Percentiles rank a stretch among this genome's conserved stretches.
These are phyloP conservation scores for Baryphthengus martii DNA, from an alignment of 2,113 vertebrate species.

Conservation along the genomic window DNA sequence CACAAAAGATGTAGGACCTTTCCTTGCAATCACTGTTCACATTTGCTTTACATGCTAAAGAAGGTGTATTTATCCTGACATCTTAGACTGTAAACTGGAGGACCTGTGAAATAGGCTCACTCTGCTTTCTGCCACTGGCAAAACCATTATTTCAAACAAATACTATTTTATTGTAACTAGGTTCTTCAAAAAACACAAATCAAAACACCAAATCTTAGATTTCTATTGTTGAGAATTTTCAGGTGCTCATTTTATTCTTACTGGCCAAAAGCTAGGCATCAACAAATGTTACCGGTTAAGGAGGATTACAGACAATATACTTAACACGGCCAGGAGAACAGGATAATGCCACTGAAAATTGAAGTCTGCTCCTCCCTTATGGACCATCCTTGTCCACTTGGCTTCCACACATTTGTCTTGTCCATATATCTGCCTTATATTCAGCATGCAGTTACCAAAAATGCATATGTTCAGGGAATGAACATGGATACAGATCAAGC, in stretches of 20 bases:
- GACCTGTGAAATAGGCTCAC: background rate
- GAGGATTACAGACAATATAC: background rate
- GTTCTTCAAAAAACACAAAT: background rate
- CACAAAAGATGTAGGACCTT: background rate
- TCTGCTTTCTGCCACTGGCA: background rate
- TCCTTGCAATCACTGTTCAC: background rate
- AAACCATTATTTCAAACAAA: background rate
- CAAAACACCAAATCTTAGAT: background rate
- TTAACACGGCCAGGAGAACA: background rate
- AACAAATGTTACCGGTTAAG: background rate
- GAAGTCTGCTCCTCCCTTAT: background rate
- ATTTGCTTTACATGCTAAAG: background rate
- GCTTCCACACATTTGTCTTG: background rate
- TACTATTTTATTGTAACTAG: background rate
- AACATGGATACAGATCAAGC: background rate
- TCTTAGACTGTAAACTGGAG: background rate
- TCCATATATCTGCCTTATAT: background rate
- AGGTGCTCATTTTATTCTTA: background rate
- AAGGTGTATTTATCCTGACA: background rate
- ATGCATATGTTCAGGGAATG: no score
- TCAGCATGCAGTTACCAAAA: no score
- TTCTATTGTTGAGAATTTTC: background rate
- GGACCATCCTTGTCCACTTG: background rate
- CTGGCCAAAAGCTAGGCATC: background rate
- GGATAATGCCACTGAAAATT: background rate